These are phyloP conservation scores for Euura lappo DNA, from an alignment of 1,140 invertebrate genomes.

Conservation along the genomic window DNA sequence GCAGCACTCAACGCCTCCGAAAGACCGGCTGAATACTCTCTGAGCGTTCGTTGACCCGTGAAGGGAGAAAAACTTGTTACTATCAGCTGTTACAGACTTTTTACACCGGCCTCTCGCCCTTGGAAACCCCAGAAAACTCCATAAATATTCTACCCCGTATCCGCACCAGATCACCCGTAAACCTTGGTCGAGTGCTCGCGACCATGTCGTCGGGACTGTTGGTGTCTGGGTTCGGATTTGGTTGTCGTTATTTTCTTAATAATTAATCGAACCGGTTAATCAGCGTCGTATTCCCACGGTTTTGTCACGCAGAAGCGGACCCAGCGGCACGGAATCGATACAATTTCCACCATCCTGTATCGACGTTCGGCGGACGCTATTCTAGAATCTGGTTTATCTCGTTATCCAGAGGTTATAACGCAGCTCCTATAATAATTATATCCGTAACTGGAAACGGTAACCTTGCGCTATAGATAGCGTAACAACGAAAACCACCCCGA, in stretches of 20 bases:
- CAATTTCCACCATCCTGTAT: too few relatives aligned
- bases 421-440: background rate
- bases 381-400: background rate
- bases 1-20: constrained; percentile 20
- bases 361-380: too few relatives aligned
- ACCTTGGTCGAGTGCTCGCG: too few relatives aligned
- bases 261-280: too few relatives aligned
- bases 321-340: too few relatives aligned
- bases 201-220: too few relatives aligned
- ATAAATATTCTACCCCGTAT: background rate
- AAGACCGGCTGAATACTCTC: constrained; percentile 3
- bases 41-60: constrained; percentile 6
- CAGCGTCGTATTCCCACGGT: too few relatives aligned
- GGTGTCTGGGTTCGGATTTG: too few relatives aligned
- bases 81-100: constrained; percentile 4
- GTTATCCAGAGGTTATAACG: background rate
- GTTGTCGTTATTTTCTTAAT: too few relatives aligned
- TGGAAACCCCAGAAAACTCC: constrained; percentile 8
- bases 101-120: constrained; percentile 21
- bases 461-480: background rate
- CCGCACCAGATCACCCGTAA: too few relatives aligned
- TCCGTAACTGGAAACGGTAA: background rate
- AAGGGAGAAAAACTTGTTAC: constrained; percentile 1
- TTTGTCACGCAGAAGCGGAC: too few relatives aligned
- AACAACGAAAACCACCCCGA: background rate